Evolutionary conservation across 2,888 invertebrate species (phyloP).

Genomic region (Macrophya annulata): DNA sequence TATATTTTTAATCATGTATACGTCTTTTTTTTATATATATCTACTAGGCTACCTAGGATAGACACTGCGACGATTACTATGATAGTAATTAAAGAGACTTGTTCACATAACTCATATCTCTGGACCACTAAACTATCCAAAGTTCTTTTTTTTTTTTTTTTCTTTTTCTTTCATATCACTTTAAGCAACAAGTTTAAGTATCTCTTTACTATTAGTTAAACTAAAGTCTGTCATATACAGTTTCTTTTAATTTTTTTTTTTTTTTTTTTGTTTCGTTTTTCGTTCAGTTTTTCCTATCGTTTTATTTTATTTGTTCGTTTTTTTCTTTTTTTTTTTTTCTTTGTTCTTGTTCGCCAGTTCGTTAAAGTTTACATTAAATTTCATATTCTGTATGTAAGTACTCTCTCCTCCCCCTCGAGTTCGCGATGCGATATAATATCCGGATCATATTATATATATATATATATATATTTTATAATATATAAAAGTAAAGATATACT

Average conservation of each 20-base stretch:
- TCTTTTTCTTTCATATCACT: background rate
- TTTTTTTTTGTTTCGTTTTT: background rate
- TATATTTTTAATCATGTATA: conserved; percentile 13
- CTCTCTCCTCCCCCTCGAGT: conserved; percentile 14
- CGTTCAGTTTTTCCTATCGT: too few relatives aligned
- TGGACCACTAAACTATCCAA: conserved; percentile 26
- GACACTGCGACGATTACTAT: conserved; percentile 43
- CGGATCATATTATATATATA: conserved; percentile 2
- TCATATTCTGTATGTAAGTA: background rate
- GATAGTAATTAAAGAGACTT: background rate
- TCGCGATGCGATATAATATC: background rate
- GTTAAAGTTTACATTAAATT: background rate
- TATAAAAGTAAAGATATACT: background rate
- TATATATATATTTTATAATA: background rate
- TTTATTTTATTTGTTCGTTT: background rate
- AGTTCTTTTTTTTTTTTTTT: background rate
- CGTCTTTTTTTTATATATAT: background rate
- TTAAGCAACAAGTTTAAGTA: background rate
- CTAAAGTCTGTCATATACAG: conserved; percentile 3
- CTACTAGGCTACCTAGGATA: conserved; percentile 46
- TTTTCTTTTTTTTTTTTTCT: background rate
- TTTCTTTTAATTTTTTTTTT: background rate
- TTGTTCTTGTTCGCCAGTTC: background rate
- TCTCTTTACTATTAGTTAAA: background rate
- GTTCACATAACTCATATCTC: conserved; percentile 11